These are phyloP conservation scores for Megaceryle maxima DNA, from an alignment of 2,113 vertebrate species.

Conservation along the genomic window DNA sequence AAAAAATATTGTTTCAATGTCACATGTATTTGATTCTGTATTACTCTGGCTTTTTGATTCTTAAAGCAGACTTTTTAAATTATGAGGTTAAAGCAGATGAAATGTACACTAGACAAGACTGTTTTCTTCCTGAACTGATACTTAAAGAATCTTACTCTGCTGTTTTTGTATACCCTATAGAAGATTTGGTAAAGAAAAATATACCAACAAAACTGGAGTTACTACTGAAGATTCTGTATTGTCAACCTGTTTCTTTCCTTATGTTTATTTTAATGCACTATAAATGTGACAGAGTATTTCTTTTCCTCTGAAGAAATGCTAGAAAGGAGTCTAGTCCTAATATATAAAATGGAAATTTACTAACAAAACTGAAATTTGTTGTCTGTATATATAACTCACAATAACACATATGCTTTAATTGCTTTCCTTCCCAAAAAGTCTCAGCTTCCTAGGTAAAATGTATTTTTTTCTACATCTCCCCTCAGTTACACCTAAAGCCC, in stretches of 20 bases:
- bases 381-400: neutral
- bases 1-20: slow-evolving; percentile 9
- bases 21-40: slow-evolving; percentile 30
- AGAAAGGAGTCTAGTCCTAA: slow-evolving; percentile 2
- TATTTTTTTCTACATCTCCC: neutral
- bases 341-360: slow-evolving; percentile 16
- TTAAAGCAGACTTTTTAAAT: neutral
- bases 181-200: slow-evolving; percentile 46
- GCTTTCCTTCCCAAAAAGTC: neutral
- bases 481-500: neutral
- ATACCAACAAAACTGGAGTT: slow-evolving; percentile 39
- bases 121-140: slow-evolving; percentile 21
- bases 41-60: neutral
- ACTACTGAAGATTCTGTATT: slow-evolving; percentile 3
- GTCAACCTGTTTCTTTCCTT: slow-evolving; percentile 32
- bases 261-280: neutral
- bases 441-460: neutral
- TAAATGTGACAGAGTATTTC: neutral
- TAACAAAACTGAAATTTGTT: neutral
- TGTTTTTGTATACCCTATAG: slow-evolving; percentile 9
- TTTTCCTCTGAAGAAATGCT: slow-evolving; percentile 2
- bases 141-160: neutral
- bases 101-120: slow-evolving; percentile 21
- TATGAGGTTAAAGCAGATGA: neutral
- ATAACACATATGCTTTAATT: neutral